Evolutionary conservation across 2,113 vertebrate genomes (phyloP).

Genomic region (Syrrhaptes paradoxus): DNA sequence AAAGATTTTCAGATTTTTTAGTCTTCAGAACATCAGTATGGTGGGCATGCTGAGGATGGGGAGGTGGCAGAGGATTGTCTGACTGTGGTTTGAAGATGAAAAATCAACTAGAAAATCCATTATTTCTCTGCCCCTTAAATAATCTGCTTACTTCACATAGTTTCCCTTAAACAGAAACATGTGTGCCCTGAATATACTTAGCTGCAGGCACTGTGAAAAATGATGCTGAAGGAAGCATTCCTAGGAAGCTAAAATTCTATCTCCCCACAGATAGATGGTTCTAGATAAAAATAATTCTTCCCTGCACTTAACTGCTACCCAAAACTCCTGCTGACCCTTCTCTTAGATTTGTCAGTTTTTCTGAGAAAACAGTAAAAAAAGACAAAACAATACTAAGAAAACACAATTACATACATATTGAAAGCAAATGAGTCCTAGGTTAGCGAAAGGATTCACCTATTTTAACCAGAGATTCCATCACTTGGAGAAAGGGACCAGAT

Average conservation of each 20-base stretch:
- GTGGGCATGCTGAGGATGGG: neutral
- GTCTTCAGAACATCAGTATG: neutral
- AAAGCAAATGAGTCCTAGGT: neutral
- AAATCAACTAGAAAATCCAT: neutral
- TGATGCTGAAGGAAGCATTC: neutral
- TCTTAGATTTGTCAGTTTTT: conserved; percentile 53
- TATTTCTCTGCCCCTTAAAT: neutral
- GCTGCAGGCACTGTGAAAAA: neutral
- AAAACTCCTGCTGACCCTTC: conserved; percentile 55
- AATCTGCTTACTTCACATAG: neutral
- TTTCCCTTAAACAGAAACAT: neutral
- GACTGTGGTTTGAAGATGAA: neutral
- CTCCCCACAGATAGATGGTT: neutral
- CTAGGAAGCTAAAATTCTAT: neutral
- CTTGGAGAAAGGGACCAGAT: neutral
- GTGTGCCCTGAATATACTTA: neutral
- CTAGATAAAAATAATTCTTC: neutral
- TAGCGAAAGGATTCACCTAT: neutral
- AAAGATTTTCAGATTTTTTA: neutral
- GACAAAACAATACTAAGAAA: neutral
- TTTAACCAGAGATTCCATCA: neutral
- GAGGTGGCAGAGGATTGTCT: neutral
- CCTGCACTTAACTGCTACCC: conserved; percentile 22
- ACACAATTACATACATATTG: neutral
- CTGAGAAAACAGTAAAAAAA: conserved; percentile 3